These are phyloP conservation scores for Chelonia mydas DNA, from an alignment of 2,797 vertebrate species.

Conservation along the genomic window DNA sequence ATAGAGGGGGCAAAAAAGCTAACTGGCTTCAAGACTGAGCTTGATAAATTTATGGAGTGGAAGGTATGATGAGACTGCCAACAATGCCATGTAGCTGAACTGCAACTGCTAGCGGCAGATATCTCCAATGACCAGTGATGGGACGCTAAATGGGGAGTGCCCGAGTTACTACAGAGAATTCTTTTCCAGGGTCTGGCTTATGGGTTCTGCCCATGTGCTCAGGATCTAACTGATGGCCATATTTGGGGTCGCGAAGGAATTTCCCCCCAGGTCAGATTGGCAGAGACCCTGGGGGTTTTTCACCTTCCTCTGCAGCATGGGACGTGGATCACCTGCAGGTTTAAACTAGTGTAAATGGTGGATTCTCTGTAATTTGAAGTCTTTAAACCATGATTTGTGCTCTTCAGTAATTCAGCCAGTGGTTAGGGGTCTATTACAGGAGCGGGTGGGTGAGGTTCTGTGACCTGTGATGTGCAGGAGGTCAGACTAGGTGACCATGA, in stretches of 20 bases:
- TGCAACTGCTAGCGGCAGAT: not conserved
- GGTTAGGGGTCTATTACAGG: not conserved
- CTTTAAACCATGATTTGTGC: not conserved
- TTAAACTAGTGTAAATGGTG: not conserved
- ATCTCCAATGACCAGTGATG: not conserved
- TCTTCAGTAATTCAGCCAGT: not conserved
- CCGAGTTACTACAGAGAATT: not conserved
- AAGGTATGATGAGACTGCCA: not conserved
- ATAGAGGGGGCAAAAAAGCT: not conserved
- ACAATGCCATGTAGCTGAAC: not conserved
- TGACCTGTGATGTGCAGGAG: too few relatives aligned
- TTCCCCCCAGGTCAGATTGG: not conserved
- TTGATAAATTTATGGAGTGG: not conserved
- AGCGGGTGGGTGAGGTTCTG: not conserved
- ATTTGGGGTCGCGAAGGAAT: not conserved
- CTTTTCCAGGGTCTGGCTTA: not conserved
- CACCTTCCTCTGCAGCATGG: not conserved
- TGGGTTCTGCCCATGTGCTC: not conserved
- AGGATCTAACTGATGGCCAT: not conserved
- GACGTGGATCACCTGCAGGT: not conserved
- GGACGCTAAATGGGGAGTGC: not conserved
- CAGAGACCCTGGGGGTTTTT: not conserved
- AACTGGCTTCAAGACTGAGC: not conserved
- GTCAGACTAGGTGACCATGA: not conserved
- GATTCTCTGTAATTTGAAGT: not conserved